Evolutionary conservation across 2,797 vertebrate genomes (phyloP).

Genomic region (Eulemur coronatus): DNA sequence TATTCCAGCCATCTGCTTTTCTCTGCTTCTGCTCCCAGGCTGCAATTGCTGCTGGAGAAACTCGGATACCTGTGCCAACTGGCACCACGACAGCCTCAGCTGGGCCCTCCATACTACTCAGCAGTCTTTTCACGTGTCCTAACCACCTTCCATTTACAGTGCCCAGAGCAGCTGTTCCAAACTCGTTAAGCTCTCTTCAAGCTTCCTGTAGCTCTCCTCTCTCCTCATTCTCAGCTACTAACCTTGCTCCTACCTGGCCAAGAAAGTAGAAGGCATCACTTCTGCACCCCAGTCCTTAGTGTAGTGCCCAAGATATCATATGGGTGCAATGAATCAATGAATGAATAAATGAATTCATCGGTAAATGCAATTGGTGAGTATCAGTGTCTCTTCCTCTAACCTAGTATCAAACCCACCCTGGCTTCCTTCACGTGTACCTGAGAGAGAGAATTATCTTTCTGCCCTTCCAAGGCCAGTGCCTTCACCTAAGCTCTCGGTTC

Average conservation of each 20-base stretch:
- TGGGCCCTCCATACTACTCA: not conserved
- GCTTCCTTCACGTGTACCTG: not conserved
- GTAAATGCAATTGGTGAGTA: not conserved
- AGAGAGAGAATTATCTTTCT: not conserved
- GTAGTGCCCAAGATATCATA: not conserved
- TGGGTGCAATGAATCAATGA: not conserved
- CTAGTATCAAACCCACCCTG: not conserved
- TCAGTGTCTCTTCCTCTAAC: not conserved
- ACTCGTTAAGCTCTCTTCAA: not conserved
- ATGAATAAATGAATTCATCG: not conserved
- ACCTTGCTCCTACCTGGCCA: not conserved
- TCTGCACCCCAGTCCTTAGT: not conserved
- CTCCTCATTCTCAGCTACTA: not conserved
- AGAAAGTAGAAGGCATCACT: not conserved
- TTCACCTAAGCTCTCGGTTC: not conserved
- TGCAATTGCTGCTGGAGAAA: conserved; percentile 51
- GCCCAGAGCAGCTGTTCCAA: conserved; percentile 21
- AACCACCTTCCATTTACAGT: not conserved
- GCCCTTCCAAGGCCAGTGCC: not conserved
- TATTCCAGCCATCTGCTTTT: conserved; percentile 68
- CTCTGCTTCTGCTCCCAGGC: conserved; percentile 14
- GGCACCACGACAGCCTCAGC: conserved; percentile 38
- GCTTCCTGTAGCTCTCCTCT: not conserved
- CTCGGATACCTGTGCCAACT: conserved; percentile 39
- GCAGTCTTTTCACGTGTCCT: conserved; percentile 25